Conservation (phyloP, 35 echinoderm and acorn worm genomes). For the Lytechinus variegatus region DNA sequence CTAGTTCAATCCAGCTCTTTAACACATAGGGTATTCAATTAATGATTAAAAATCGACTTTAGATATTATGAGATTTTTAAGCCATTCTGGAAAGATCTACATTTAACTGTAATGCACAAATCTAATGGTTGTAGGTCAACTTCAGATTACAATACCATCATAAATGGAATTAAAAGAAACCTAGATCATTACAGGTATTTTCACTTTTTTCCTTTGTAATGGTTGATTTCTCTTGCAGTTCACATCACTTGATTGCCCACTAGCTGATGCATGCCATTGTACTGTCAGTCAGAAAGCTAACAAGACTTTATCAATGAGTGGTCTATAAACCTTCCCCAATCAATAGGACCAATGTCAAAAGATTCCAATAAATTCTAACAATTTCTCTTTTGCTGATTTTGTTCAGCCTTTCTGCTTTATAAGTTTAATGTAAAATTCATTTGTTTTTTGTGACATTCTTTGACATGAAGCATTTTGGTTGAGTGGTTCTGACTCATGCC, state of each 20-base stretch:
- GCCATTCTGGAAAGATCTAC: too few relatives aligned
- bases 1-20: too few relatives aligned
- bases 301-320: not conserved
- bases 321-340: not conserved
- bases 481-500: not conserved
- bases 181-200: not conserved
- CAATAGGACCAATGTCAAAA: not conserved
- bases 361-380: not conserved
- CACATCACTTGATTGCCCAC: not conserved
- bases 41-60: too few relatives aligned
- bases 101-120: too few relatives aligned
- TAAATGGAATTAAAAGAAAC: not conserved
- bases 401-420: not conserved
- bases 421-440: too few relatives aligned
- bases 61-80: too few relatives aligned
- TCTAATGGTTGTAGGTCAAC: not conserved
- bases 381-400: not conserved
- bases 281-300: not conserved
- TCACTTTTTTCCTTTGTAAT: not conserved
- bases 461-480: not conserved
- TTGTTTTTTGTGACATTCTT: not conserved
- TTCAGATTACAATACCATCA: not conserved
- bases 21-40: too few relatives aligned
- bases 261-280: not conserved
- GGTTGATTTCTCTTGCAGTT: not conserved